A percentile compares a stretch with the other conserved stretches of the same genome.
These are phyloP conservation scores for Gobiocypris rarus DNA, from an alignment of 2,113 vertebrate genomes.

Conservation along the genomic window DNA sequence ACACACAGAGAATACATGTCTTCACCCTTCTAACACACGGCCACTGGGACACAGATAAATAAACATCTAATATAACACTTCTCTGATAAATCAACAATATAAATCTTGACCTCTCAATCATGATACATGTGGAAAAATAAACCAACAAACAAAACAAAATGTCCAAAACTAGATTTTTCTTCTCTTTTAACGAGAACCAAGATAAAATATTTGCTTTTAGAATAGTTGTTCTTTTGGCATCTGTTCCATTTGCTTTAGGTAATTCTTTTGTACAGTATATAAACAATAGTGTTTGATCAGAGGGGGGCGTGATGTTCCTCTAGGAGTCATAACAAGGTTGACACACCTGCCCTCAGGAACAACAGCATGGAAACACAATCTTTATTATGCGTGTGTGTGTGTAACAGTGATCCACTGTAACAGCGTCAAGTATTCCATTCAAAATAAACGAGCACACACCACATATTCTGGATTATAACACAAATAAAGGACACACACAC, in stretches of 20 bases:
- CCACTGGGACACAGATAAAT: slow-evolving; percentile 38
- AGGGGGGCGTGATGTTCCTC: slow-evolving; percentile 1
- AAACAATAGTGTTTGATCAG: slow-evolving; percentile 35
- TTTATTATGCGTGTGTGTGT: slow-evolving; percentile 9
- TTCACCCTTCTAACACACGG: neutral
- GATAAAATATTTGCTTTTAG: slow-evolving; percentile 41
- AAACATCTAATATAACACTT: slow-evolving; percentile 36
- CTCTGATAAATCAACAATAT: slow-evolving; percentile 41
- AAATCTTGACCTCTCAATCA: slow-evolving; percentile 41
- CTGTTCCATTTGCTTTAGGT: slow-evolving; percentile 13
- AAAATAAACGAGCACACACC: neutral
- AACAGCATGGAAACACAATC: slow-evolving; percentile 11
- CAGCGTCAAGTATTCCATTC: neutral
- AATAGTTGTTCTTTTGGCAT: slow-evolving; percentile 46
- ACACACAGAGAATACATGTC: neutral
- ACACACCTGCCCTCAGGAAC: slow-evolving; percentile 25
- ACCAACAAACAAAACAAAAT: neutral
- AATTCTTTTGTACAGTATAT: slow-evolving; percentile 26
- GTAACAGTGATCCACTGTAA: slow-evolving; percentile 24
- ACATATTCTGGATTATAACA: slow-evolving; percentile 20
- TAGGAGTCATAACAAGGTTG: slow-evolving; percentile 25
- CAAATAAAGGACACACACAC: slow-evolving; percentile 1
- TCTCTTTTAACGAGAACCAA: slow-evolving; percentile 34
- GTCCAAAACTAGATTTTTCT: slow-evolving; percentile 34
- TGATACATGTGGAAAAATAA: slow-evolving; percentile 31